Evolutionary conservation across 1,140 invertebrate genomes (phyloP).

Genomic region (Drosophila kurseongensis): DNA sequence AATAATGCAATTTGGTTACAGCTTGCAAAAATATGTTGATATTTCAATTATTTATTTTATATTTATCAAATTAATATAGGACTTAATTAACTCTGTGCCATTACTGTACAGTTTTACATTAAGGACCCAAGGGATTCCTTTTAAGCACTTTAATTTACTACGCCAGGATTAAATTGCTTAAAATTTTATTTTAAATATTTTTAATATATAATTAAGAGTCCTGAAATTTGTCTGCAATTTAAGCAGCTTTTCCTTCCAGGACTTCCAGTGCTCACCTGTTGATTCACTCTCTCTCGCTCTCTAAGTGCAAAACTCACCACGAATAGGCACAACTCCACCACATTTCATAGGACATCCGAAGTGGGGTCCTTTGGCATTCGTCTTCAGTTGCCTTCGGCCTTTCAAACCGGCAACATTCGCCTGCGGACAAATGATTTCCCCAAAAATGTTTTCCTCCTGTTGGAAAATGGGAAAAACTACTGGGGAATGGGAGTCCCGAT

Average conservation of each 20-base stretch:
- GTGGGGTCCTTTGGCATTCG: background rate
- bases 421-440: background rate
- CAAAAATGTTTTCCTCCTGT: no score
- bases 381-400: conserved; percentile 12
- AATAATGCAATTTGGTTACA: conserved; percentile 4
- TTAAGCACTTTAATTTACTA: no score
- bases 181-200: no score
- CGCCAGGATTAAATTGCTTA: no score
- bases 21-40: background rate
- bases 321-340: conserved; percentile 26
- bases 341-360: conserved; percentile 21
- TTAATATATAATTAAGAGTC: no score
- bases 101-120: no score
- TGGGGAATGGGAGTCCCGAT: background rate
- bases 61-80: no score
- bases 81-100: no score
- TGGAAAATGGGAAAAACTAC: conserved; percentile 3
- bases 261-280: conserved; percentile 64
- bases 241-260: conserved; percentile 28
- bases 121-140: no score
- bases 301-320: conserved; percentile 35
- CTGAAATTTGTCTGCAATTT: background rate
- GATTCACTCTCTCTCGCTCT: conserved; percentile 12
- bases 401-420: conserved; percentile 4
- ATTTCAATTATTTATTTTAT: no score